Evolutionary conservation across 2,888 invertebrate species (phyloP).

Genomic region (Brenthis hecate): DNA sequence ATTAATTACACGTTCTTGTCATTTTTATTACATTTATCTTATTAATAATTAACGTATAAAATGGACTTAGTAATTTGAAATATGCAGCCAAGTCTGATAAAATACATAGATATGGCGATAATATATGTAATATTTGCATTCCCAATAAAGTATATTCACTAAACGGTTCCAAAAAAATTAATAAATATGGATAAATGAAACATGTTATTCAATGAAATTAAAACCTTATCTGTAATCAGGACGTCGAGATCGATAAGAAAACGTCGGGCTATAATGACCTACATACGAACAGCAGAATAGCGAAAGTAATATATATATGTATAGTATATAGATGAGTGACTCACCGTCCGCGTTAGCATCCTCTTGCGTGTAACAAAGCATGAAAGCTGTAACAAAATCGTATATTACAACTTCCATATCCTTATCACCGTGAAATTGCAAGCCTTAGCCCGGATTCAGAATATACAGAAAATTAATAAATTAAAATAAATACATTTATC

Average conservation of each 20-base stretch:
- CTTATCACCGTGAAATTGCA: constrained; percentile 8
- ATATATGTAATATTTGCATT: too few relatives aligned
- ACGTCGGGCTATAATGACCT: constrained; percentile 55
- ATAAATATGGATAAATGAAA: neutral
- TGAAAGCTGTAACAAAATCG: constrained; percentile 91
- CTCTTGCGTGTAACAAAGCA: constrained; percentile 97
- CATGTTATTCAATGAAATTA: neutral
- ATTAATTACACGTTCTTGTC: too few relatives aligned
- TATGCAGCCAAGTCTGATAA: too few relatives aligned
- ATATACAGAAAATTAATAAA: too few relatives aligned
- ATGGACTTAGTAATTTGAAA: too few relatives aligned
- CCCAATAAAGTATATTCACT: too few relatives aligned
- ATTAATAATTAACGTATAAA: too few relatives aligned
- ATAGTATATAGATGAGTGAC: constrained; percentile 52
- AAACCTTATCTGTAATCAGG: neutral
- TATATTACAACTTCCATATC: constrained; percentile 49
- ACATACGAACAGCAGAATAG: constrained; percentile 70
- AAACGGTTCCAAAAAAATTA: neutral
- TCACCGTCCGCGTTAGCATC: constrained; percentile 95
- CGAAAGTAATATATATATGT: constrained; percentile 53
- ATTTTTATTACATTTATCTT: too few relatives aligned
- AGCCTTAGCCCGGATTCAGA: constrained; percentile 8
- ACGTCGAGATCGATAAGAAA: constrained; percentile 42
- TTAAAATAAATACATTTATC: too few relatives aligned
- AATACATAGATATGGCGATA: too few relatives aligned